phyloP scores from a whole-genome alignment of 1,140 invertebrate genomes.

The Streblospio benedicti region DNA sequence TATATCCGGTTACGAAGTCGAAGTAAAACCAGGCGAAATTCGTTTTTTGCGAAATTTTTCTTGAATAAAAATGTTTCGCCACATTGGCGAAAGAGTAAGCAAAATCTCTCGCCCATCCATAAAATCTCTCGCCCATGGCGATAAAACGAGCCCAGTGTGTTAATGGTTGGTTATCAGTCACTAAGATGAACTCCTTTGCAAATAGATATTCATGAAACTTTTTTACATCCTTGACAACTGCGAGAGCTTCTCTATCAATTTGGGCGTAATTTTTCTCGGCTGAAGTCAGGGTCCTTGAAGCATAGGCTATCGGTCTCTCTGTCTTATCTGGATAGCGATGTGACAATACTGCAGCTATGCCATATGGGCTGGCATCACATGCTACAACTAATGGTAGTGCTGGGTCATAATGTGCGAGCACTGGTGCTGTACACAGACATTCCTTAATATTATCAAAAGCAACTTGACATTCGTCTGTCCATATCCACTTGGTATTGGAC shows the following conservation, averaged over 20 bases:
- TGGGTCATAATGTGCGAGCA: slow-evolving; percentile 39
- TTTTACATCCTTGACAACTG: slow-evolving; percentile 43
- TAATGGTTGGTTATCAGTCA: too few relatives aligned
- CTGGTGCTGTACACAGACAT: neutral
- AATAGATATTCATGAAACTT: slow-evolving; percentile 49
- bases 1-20: too few relatives aligned
- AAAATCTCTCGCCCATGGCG: too few relatives aligned
- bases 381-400: slow-evolving; percentile 36
- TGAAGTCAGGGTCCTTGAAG: slow-evolving; percentile 40
- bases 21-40: too few relatives aligned
- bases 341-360: slow-evolving; percentile 47
- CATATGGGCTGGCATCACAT: slow-evolving; percentile 46
- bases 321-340: slow-evolving; percentile 43
- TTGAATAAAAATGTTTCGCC: too few relatives aligned
- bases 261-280: slow-evolving; percentile 51
- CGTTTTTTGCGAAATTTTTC: too few relatives aligned
- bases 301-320: slow-evolving; percentile 46
- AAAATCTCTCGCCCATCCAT: too few relatives aligned
- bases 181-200: too few relatives aligned
- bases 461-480: neutral
- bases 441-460: slow-evolving; percentile 2
- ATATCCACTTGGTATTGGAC: neutral
- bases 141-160: too few relatives aligned
- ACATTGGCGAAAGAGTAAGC: too few relatives aligned
- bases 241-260: slow-evolving; percentile 50